Conservation (phyloP, 2,888 invertebrate genomes). For the Ornithoptera alexandrae region DNA sequence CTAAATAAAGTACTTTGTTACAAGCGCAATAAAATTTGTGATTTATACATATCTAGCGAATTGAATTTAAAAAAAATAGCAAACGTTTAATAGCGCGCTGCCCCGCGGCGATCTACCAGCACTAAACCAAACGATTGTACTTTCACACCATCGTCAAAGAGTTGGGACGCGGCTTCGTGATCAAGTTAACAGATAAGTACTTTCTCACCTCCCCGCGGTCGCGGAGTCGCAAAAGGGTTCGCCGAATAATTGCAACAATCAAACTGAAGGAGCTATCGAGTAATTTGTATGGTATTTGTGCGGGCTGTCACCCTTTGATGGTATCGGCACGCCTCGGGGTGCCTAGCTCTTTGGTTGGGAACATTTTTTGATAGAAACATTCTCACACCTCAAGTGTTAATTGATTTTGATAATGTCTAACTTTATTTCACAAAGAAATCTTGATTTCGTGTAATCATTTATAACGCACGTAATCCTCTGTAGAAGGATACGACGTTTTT, state of each 20-base stretch:
- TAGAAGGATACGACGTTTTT: too few relatives aligned
- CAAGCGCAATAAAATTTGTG: background rate
- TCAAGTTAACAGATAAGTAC: constrained; percentile 69
- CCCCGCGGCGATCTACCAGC: constrained; percentile 64
- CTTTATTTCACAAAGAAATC: constrained; percentile 3
- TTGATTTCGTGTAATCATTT: background rate
- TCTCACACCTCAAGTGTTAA: constrained; percentile 71
- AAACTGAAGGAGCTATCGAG: constrained; percentile 76
- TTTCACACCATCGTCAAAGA: constrained; percentile 75
- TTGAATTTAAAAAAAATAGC: constrained; percentile 44
- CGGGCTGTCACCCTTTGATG: constrained; percentile 78
- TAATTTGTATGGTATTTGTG: constrained; percentile 80
- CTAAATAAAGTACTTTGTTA: background rate
- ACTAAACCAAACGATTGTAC: constrained; percentile 51
- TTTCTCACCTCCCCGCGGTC: constrained; percentile 77
- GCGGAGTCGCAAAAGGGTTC: constrained; percentile 72
- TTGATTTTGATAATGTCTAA: constrained; percentile 38
- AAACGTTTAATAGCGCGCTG: constrained; percentile 44
- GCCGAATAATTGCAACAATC: constrained; percentile 79
- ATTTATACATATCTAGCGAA: constrained; percentile 3
- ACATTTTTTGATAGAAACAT: constrained; percentile 61
- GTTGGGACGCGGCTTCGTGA: constrained; percentile 59
- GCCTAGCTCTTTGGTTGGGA: constrained; percentile 57
- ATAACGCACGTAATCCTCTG: too few relatives aligned
- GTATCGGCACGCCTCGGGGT: constrained; percentile 70